These are phyloP conservation scores for Leptopilina clavipes DNA, from an alignment of 1,140 invertebrate genomes.

Conservation along the genomic window DNA sequence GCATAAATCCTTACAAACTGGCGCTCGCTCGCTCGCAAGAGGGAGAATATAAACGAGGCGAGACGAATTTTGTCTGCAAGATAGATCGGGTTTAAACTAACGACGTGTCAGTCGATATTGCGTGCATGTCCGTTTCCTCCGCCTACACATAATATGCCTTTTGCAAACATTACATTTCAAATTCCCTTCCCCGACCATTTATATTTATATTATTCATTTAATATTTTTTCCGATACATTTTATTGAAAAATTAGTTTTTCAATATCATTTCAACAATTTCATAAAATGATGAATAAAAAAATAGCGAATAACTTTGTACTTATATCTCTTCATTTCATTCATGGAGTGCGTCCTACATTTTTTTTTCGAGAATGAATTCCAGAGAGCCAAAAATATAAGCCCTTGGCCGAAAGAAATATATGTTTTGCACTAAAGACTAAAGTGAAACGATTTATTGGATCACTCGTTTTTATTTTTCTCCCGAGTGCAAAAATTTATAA, in stretches of 20 bases:
- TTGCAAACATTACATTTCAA: too few species aligned
- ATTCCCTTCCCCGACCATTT: too few species aligned
- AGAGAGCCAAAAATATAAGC: conserved; percentile 18
- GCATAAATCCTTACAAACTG: not conserved
- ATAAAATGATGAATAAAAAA: too few species aligned
- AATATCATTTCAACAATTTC: too few species aligned
- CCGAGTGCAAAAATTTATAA: conserved; percentile 25
- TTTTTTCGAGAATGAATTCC: conserved; percentile 6
- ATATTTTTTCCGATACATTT: too few species aligned
- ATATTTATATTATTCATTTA: too few species aligned
- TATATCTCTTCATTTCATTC: not conserved
- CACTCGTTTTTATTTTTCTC: not conserved
- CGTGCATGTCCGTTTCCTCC: conserved; percentile 13
- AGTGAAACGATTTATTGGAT: conserved; percentile 26
- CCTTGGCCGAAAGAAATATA: conserved; percentile 25
- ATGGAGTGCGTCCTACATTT: conserved; percentile 19
- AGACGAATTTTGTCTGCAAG: conserved; percentile 27
- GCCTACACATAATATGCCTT: not conserved
- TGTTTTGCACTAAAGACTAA: conserved; percentile 14
- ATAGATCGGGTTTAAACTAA: conserved; percentile 32
- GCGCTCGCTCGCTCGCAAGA: too few species aligned
- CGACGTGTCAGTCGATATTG: conserved; percentile 33
- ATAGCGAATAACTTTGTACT: too few species aligned
- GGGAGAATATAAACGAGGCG: conserved; percentile 26
- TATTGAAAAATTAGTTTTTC: too few species aligned